Evolutionary conservation across 2,113 vertebrate species (phyloP), one percentile per base, ranked within the genome.

Genomic region (Paedocypris sp.): DNA sequence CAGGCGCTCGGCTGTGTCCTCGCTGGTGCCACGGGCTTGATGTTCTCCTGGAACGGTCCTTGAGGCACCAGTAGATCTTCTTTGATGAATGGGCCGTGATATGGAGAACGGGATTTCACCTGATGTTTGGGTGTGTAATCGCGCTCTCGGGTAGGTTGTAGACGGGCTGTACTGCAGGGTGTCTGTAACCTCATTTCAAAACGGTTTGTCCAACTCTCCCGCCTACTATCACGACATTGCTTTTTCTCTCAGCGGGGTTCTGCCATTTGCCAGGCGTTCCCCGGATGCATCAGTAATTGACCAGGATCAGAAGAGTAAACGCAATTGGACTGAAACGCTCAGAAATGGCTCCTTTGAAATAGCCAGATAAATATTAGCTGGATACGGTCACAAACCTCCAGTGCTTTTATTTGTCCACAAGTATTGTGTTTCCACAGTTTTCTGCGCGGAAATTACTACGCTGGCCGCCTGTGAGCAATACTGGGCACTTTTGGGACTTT

Each of bases 401-500:
- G 32, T 41, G n/a, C 32, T 48, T 56, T 67, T 57, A 49, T 49
- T 38, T 62, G 20, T n/a, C n/a, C n/a, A n/a, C n/a, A n/a, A n/a
- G n/a, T n/a, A n/a, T n/a, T n/a, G n/a, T n/a, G n/a, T n/a, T n/a
- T n/a, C n/a, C n/a, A n/a, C n/a, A n/a, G n/a, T n/a, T n/a, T n/a
- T n/a, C n/a, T n/a, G n/a, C n/a, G n/a, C n/a, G n/a, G n/a, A n/a
- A n/a, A n/a, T n/a, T n/a, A n/a, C n/a, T n/a, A n/a, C n/a, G n/a
- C n/a, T n/a, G n/a, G n/a, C n/a, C n/a, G n/a, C n/a, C n/a, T n/a
- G n/a, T n/a, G n/a, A n/a, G n/a, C n/a, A n/a, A n/a, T n/a, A n/a
- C n/a, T n/a, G n/a, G n/a, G n/a, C n/a, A n/a, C n/a, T n/a, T n/a
- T n/a, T n/a, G n/a, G n/a, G n/a, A n/a, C n/a, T n/a, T n/a, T n/a